phyloP scores from a whole-genome alignment of 1,140 invertebrate species.

The Penaeus chinensis region DNA sequence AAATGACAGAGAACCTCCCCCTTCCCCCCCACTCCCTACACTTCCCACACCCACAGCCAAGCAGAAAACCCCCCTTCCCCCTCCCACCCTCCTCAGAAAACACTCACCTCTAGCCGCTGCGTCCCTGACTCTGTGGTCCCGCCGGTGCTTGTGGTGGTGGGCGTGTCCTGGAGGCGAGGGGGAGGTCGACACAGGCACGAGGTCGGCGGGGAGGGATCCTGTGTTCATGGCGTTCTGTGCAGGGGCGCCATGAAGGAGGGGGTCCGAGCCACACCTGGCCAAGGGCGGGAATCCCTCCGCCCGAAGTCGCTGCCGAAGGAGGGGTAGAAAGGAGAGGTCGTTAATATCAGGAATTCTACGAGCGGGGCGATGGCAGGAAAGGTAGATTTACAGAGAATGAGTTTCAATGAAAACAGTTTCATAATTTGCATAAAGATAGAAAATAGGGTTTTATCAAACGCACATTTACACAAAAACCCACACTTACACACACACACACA shows the following conservation, averaged over 20 bases:
- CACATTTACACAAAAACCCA: too few species aligned
- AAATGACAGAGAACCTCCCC: background rate
- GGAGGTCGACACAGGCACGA: conserved; percentile 41
- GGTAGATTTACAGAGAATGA: too few species aligned
- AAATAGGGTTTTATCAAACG: too few species aligned
- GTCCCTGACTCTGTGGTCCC: conserved; percentile 18
- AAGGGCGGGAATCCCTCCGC: conserved; percentile 58
- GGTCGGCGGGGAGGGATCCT: conserved; percentile 59
- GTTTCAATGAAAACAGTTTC: too few species aligned
- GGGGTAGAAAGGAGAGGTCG: background rate
- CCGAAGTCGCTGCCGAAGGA: conserved; percentile 47
- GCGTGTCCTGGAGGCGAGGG: background rate
- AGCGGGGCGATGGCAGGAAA: too few species aligned
- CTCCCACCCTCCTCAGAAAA: background rate
- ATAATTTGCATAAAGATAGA: too few species aligned
- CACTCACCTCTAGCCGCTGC: background rate
- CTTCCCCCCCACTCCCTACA: background rate
- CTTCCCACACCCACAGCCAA: background rate
- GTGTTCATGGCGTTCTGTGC: conserved; percentile 61
- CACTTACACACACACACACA: too few species aligned
- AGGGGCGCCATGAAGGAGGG: conserved; percentile 45
- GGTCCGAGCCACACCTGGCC: conserved; percentile 59
- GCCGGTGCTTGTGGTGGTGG: conserved; percentile 23
- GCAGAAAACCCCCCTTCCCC: background rate
- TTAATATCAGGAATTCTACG: background rate